Evolutionary conservation across 2,888 invertebrate genomes (phyloP).

Genomic region (Scaptomyza tumidula): DNA sequence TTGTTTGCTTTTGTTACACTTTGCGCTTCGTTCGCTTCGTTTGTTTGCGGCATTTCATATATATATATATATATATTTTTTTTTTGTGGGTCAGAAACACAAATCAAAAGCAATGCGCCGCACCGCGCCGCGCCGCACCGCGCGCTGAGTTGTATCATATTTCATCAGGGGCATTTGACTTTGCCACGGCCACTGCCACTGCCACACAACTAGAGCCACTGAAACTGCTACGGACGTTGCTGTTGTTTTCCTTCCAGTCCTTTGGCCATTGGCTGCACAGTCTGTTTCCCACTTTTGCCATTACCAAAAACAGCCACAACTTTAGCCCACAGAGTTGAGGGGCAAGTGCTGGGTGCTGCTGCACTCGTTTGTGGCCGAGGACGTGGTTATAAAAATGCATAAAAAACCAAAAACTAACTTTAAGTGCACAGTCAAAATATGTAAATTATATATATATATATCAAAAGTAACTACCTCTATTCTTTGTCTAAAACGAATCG

Average conservation of each 20-base stretch:
- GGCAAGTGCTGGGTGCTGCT: constrained; percentile 2
- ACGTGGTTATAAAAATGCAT: constrained; percentile 60
- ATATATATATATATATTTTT: constrained; percentile 47
- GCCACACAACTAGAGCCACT: background rate
- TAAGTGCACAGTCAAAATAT: constrained; percentile 40
- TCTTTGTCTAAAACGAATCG: background rate
- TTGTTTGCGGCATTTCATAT: constrained; percentile 71
- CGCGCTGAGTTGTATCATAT: constrained; percentile 70
- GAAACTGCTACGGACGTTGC: constrained; percentile 6
- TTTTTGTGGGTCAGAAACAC: constrained; percentile 76
- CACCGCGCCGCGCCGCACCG: constrained; percentile 44
- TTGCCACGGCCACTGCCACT: constrained; percentile 6
- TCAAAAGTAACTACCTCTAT: too few species aligned
- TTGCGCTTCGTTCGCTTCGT: constrained; percentile 39
- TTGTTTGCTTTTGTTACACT: constrained; percentile 49
- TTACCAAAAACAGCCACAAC: constrained; percentile 48
- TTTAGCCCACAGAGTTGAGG: constrained; percentile 4
- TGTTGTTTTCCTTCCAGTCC: constrained; percentile 19
- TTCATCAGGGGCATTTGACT: constrained; percentile 69
- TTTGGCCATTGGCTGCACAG: constrained; percentile 20
- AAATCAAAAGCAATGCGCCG: constrained; percentile 73
- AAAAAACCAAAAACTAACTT: constrained; percentile 52
- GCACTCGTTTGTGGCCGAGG: constrained; percentile 13
- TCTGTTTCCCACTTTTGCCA: constrained; percentile 43
- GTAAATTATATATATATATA: background rate